Evolutionary conservation across 2,113 vertebrate genomes (phyloP), one percentile per base, ranked within the genome.

Genomic region (Tetrax tetrax): DNA sequence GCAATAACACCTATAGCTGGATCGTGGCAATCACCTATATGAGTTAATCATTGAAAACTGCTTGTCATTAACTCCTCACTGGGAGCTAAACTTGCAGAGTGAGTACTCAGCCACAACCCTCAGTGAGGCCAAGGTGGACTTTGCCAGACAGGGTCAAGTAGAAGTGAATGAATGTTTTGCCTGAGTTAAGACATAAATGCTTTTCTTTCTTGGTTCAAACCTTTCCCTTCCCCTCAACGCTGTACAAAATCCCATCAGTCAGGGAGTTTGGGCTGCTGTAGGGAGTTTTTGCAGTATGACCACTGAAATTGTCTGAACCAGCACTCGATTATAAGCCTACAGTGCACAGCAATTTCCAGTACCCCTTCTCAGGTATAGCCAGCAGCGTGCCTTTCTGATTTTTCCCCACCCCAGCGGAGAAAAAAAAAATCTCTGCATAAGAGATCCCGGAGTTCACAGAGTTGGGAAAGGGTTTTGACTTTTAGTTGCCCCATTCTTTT

Each of bases 1-100:
- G 65, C 64, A 14, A 19, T 93, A 90, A 86, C 76, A 95, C 45
- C 33, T 83, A 82, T 92, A 89, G 77, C 69, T 95, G 38, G 77
- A 71, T 81, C 64, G 64, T 59, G 43, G 69, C 22, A 84, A 50
- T 92, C 86, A 79, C 8, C 68, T 68, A 16, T 66, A 43, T 12
- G 43, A 86, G 76, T 93, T 94, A 86, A 92, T 93, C 4, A 87
- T 60, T 94, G 53, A 89, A 95, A 91, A 84, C 45, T 84, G 13
- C 37, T 83, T 96, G 76, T 79, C 69, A 90, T 87, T 85, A 76
- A 80, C 89, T 93, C 72, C 56, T 81, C 60, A 51, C 43, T 45
- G 56, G 66, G 61, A 95, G n/a, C 56, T 90, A 60, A 64, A 93
- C 60, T 96, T 38, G 15, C 43, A 71, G 22, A 17, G 37, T 48